Percentiles rank a stretch among this genome's conserved stretches.
These are phyloP conservation scores for Antedon bifida DNA, from an alignment of 35 echinoderm and acorn worm species.

Conservation along the genomic window DNA sequence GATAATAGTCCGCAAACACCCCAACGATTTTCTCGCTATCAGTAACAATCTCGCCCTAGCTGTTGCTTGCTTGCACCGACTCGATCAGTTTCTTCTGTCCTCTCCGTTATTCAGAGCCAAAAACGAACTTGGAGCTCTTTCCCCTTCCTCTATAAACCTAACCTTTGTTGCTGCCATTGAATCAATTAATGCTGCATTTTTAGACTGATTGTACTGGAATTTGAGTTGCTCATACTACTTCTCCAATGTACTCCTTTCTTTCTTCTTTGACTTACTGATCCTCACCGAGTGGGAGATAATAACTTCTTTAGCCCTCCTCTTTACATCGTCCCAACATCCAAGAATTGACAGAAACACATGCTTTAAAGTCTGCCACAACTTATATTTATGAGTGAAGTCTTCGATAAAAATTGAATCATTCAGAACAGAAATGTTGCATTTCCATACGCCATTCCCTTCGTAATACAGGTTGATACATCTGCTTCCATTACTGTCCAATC, in stretches of 20 bases:
- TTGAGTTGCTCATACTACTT: not conserved
- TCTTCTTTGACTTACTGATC: not conserved
- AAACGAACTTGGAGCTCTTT: not conserved
- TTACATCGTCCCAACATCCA: slow-evolving; percentile 19
- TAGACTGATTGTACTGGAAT: not conserved
- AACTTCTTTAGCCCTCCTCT: not conserved
- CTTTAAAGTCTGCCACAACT: slow-evolving; percentile 3
- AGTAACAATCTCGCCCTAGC: not conserved
- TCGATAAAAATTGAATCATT: slow-evolving; percentile 4
- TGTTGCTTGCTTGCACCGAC: not conserved
- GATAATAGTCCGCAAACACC: slow-evolving; percentile 16
- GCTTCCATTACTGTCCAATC: not conserved
- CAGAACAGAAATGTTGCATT: slow-evolving; percentile 10
- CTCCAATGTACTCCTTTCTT: too few species aligned
- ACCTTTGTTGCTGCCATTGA: not conserved
- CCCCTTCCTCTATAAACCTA: not conserved
- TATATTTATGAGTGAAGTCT: not conserved
- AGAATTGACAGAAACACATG: not conserved
- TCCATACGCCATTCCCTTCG: slow-evolving; percentile 1
- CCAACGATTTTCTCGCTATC: not conserved
- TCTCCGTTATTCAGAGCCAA: not conserved
- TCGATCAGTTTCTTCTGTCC: not conserved
- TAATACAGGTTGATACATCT: not conserved
- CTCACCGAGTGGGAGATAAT: not conserved
- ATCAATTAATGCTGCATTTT: too few species aligned